Percentiles rank a stretch among this genome's conserved stretches.
Evolutionary conservation across 2,888 invertebrate genomes (phyloP).

Genomic region (Tetragonula carbonaria): DNA sequence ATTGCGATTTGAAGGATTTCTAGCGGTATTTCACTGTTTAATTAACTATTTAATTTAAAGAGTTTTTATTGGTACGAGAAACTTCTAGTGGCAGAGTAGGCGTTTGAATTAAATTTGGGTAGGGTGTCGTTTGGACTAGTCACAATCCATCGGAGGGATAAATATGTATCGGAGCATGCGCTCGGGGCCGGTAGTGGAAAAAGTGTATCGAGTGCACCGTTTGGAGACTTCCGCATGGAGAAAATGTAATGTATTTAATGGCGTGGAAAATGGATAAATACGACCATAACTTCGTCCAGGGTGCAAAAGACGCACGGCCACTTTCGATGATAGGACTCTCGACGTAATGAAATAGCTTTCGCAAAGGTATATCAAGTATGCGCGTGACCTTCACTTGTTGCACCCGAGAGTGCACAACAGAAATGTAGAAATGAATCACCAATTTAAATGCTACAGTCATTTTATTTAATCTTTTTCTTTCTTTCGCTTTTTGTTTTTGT

Average conservation of each 20-base stretch:
- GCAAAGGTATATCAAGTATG: too few species aligned
- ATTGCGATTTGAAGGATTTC: too few species aligned
- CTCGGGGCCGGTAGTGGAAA: slow-evolving; percentile 25
- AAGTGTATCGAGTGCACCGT: slow-evolving; percentile 20
- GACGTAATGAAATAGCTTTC: not conserved
- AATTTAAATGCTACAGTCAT: not conserved
- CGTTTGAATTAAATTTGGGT: slow-evolving; percentile 4
- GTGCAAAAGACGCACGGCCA: not conserved
- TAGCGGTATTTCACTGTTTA: not conserved
- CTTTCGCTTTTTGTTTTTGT: not conserved
- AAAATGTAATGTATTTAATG: slow-evolving; percentile 58
- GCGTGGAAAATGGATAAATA: slow-evolving; percentile 59
- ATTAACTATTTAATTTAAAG: not conserved
- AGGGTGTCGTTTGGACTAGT: slow-evolving; percentile 21
- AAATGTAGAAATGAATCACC: slow-evolving; percentile 1
- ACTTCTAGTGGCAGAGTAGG: too few species aligned
- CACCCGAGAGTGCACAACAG: slow-evolving; percentile 6
- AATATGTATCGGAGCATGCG: slow-evolving; percentile 58
- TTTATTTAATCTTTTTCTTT: slow-evolving; percentile 6
- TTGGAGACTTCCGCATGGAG: slow-evolving; percentile 42
- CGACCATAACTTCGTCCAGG: slow-evolving; percentile 30
- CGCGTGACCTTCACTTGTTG: slow-evolving; percentile 51
- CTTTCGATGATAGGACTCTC: not conserved
- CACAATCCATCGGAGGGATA: slow-evolving; percentile 4
- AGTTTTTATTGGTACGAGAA: too few species aligned